A percentile compares a stretch with the other conserved stretches of the same genome.
These are phyloP conservation scores for Nemurella pictetii DNA, from an alignment of 2,888 invertebrate genomes.

Conservation along the genomic window DNA sequence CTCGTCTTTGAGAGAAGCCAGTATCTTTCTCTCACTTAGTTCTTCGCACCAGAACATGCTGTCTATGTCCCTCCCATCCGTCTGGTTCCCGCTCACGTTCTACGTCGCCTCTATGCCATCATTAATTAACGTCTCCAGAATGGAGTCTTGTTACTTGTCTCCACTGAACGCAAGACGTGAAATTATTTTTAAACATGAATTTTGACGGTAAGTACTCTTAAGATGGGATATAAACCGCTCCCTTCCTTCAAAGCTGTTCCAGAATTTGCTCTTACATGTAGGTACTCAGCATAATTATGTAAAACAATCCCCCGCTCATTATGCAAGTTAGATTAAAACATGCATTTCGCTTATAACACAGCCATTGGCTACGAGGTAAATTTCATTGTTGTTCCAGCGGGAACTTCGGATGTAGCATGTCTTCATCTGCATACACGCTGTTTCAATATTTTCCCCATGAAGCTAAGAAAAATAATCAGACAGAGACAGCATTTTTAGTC, in stretches of 20 bases:
- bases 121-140: conserved; percentile 31
- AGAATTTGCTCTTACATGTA: not conserved
- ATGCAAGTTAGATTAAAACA: not conserved
- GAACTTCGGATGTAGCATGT: not conserved
- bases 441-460: too few species aligned
- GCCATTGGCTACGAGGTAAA: not conserved
- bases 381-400: not conserved
- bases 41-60: not conserved
- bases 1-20: conserved; percentile 3
- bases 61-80: not conserved
- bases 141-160: conserved; percentile 30
- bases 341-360: not conserved
- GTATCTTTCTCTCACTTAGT: not conserved
- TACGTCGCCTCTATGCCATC: conserved; percentile 21
- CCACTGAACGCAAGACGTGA: conserved; percentile 3
- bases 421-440: too few species aligned
- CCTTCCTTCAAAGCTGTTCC: conserved; percentile 7
- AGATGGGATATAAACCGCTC: not conserved
- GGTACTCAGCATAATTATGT: not conserved
- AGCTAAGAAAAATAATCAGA: too few species aligned
- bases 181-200: conserved; percentile 18
- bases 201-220: conserved; percentile 30
- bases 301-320: not conserved
- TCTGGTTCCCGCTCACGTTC: not conserved
- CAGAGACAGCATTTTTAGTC: too few species aligned